Base-by-base conservation (phyloP, 2,888 invertebrate genomes). In the Nomada ruficornis region DNA sequence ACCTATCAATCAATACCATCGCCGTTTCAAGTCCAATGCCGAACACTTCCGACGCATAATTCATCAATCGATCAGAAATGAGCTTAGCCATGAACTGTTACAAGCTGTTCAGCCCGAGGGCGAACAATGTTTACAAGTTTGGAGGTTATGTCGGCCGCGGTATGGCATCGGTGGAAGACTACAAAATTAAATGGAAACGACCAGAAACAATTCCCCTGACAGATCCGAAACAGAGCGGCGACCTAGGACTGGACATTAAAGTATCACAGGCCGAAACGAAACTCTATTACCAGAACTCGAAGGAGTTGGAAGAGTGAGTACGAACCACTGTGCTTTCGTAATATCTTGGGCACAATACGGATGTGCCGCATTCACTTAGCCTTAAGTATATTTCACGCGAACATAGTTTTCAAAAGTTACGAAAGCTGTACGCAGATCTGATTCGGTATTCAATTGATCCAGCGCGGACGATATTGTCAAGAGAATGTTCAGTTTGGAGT, bases 121-220 rank as follows among this genome's bases (percentile, higher is more conserved):
- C 44, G 4, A 80, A 55, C 15, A 73, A 74, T 50, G 47, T 75
- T 42, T 74, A 29, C 9, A 60, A 20, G 20, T 23, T 80, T n/a
- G 75, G 75, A 63, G 80, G 79, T 82, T 82, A 72, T 54, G 18
- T 83, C 18, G 75, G 90, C 78, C 82, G 94, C 90, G 86, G 87
- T 93, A 91, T 94, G 94, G 90, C 96, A 83, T 94, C 96, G 89
- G 94, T 97, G 52, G 72, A 82, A 1, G 80, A 82, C 3, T 71
- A 79, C 20, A 96, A 97, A 94, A 96, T 98, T 63, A 96, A 96
- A 94, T 98, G 97, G 97, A 95, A 96, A 9, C 95, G 96, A 44
- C 98, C 98, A 0, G 95, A 95, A 44, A 96, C 96, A 91, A 95
- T 97, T 26, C 94, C 96, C 0, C 95, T 95, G 63, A 95, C 95